Evolutionary conservation across 1,140 invertebrate genomes (phyloP), one percentile per base, ranked within the genome.

Genomic region (Lysiphlebus fabarum): DNA sequence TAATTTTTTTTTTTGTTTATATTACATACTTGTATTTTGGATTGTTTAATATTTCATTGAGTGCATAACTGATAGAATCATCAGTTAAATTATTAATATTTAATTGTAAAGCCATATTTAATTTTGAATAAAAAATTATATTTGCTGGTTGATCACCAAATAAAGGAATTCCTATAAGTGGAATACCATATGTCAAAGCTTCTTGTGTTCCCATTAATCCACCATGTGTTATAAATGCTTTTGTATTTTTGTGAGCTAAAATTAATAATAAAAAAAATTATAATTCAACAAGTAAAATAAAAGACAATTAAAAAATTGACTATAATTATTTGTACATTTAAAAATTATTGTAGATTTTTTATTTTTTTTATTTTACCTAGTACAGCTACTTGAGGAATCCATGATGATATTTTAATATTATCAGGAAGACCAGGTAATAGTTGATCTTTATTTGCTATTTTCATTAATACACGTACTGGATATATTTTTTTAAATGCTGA

Each of bases 371-470:
- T 38, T n/a, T 53, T 66, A 75, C 73, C 55, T 53, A 75, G 62
- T 9, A 75, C 65, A 64, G 83, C 78, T 61, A 83, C 80, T 72
- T 88, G 86, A 1, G 86, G 84, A 4, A 88, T 70, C 87, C 86
- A 88, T 64, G 80, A 78, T 65, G 80, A 76, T 42, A 82, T 80
- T 67, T 82, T 82, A 33, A 88, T 82, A 67, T 88, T 88, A 61
- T 77, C 74, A 26, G 85, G 83, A 58, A 82, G 68, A 57, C 78
- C 76, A 12, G 75, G 66, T 0, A 66, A 70, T 6, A 73, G 62
- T 53, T 72, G 70, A 17, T 68, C 61, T 48, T 64, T 65, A 11
- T 71, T 70, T 9, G 66, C 67, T n/a, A 72, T 70, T 62, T 71
- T 73, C 41, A 72, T 53, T 6, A 74, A 57, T 11, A 70, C 65